phyloP scores from a whole-genome alignment of 1,140 invertebrate species.

The Hyposmocoma kahamanoa region DNA sequence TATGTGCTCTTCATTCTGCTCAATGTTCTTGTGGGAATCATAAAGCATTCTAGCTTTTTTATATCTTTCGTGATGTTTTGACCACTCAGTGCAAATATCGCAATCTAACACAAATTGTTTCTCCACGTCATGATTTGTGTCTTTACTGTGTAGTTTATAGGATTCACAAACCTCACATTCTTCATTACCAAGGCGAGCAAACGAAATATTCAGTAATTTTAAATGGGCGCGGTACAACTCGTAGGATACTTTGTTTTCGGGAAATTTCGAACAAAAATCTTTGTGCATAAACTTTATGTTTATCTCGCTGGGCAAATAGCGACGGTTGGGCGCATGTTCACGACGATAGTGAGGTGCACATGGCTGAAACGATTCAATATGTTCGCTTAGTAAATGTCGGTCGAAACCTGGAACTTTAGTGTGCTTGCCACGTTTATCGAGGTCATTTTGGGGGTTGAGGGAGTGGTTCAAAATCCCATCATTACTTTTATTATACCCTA shows the following conservation, averaged over 20 bases:
- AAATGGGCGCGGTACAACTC: slow-evolving; percentile 6
- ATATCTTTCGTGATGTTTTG: too few species aligned
- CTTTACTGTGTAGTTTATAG: too few species aligned
- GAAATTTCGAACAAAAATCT: slow-evolving; percentile 7
- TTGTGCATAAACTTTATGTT: slow-evolving; percentile 10
- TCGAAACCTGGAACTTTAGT: too few species aligned
- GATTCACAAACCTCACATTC: too few species aligned
- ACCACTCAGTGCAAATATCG: not conserved
- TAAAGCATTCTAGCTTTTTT: not conserved
- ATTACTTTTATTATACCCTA: slow-evolving; percentile 10
- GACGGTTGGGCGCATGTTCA: slow-evolving; percentile 10
- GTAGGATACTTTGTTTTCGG: slow-evolving; percentile 6
- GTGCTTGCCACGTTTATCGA: too few species aligned
- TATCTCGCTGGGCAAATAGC: slow-evolving; percentile 8
- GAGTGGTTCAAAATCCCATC: not conserved
- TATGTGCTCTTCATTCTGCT: slow-evolving; percentile 6
- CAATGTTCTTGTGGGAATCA: slow-evolving; percentile 7
- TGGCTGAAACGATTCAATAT: slow-evolving; percentile 10
- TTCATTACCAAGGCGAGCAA: too few species aligned
- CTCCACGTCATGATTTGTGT: too few species aligned
- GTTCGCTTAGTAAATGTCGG: slow-evolving; percentile 2
- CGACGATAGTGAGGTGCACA: slow-evolving; percentile 7
- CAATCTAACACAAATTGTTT: not conserved
- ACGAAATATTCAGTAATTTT: too few species aligned
- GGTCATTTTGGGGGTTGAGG: too few species aligned